A percentile compares a stretch with the other conserved stretches of the same genome.
Conservation (phyloP, 2,888 invertebrate genomes). For the Chrysodeixis includens region DNA sequence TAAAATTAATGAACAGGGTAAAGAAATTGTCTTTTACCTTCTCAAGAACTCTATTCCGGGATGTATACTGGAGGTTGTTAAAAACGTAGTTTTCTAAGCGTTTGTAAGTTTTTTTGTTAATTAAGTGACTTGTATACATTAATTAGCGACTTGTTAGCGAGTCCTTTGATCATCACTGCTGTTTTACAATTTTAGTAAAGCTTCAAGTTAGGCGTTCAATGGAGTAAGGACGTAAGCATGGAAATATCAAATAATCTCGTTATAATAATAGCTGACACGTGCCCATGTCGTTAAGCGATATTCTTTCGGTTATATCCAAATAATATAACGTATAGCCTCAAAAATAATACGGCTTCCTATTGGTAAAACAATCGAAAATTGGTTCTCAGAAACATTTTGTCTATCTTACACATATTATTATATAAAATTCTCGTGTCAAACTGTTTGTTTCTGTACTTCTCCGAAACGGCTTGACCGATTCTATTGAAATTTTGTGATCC, state of each 20-base stretch:
- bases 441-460: too few relatives aligned
- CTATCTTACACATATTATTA: too few relatives aligned
- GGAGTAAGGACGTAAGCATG: neutral
- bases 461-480: too few relatives aligned
- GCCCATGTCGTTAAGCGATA: too few relatives aligned
- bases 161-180: constrained; percentile 18
- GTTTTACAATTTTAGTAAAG: neutral
- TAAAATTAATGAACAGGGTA: neutral
- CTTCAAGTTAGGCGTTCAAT: neutral
- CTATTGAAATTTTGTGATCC: too few relatives aligned
- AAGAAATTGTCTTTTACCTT: neutral
- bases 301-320: too few relatives aligned
- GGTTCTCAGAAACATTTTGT: too few relatives aligned
- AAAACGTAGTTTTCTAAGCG: constrained; percentile 20
- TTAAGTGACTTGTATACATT: constrained; percentile 45
- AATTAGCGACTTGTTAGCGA: constrained; percentile 40
- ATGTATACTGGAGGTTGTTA: neutral
- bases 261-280: too few relatives aligned
- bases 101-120: constrained; percentile 37
- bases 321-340: too few relatives aligned
- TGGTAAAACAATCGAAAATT: too few relatives aligned
- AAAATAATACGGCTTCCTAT: too few relatives aligned
- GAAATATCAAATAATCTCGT: neutral
- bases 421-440: too few relatives aligned
- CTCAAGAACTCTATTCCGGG: neutral